Evolutionary conservation across 2,888 invertebrate species (phyloP), one percentile per base, ranked within the genome.

Genomic region (Listrodromus nycthemerus): DNA sequence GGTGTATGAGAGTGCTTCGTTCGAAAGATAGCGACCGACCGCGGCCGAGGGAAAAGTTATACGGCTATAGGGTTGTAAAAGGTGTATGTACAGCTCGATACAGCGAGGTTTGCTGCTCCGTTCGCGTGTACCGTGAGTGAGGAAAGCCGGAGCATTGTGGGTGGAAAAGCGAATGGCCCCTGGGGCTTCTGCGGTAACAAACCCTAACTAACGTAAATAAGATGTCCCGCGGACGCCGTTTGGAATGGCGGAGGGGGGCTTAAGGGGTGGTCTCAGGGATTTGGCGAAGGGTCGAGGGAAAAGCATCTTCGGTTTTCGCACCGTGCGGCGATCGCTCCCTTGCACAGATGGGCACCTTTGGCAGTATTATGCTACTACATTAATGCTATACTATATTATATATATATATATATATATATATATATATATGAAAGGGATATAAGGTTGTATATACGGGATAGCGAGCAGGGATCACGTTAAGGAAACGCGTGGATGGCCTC

Each of bases 181-280:
- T 91, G 83, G 92, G 92, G 92, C 91, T 90, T 87, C 88, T 91
- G 88, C 88, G 91, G 91, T 92, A 92, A 93, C 92, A 92, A 92
- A 91, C 92, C 92, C 91, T 92, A 93, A 93, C 93, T 92, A 92
- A 93, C 93, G 93, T 92, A 93, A 93, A 93, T 92, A 93, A 93
- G 93, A 92, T 91, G 92, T 92, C 91, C 89, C 88, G 78, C 81
- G 85, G 67, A 85, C 50, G 67, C 48, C 13, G 41, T 16, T 45
- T 45, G 41, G n/a, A n/a, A n/a, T n/a, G n/a, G 33, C 52, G 24
- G 65, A 41, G 33, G 45, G 65, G 80, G 4, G 61, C 58, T 27
- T n/a, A 13, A 55, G 1, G 66, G 50, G 21, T 24, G 55, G 58
- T 24, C 24, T 27, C 41, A 52, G 74, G 69, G 58, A 73, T 33